Percentiles rank a stretch among this genome's conserved stretches.
These are phyloP conservation scores for Amphipoea oculea DNA, from an alignment of 2,888 invertebrate species.

Conservation along the genomic window DNA sequence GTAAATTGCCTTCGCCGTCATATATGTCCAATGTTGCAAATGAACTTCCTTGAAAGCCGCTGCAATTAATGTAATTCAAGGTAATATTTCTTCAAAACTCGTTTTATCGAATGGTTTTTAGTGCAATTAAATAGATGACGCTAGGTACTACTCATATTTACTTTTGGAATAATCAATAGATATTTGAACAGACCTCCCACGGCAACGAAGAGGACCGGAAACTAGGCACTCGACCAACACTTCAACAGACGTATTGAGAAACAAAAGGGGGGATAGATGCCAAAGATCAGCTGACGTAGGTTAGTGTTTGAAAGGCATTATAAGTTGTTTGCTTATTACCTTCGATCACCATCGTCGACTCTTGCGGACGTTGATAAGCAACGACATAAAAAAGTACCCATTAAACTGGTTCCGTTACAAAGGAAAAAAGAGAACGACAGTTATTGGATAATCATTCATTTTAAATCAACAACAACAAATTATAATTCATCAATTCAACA, in stretches of 20 bases:
- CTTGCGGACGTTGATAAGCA: constrained; percentile 47
- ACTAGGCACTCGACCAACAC: constrained; percentile 19
- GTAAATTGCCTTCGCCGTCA: constrained; percentile 2
- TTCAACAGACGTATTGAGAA: constrained; percentile 26
- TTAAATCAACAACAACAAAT: constrained; percentile 37
- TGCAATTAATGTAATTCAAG: too few species aligned
- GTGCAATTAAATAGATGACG: neutral
- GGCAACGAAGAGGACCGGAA: constrained; percentile 22
- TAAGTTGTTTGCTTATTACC: neutral
- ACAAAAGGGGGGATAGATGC: constrained; percentile 5
- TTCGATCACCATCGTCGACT: constrained; percentile 14
- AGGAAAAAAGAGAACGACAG: constrained; percentile 7
- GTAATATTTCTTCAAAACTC: neutral
- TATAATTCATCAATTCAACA: constrained; percentile 48
- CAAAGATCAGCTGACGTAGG: constrained; percentile 29
- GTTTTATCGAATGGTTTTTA: neutral
- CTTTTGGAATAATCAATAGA: neutral
- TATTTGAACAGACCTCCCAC: neutral
- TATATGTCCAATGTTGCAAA: neutral
- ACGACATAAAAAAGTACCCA: constrained; percentile 31
- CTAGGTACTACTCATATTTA: neutral
- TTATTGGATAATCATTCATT: constrained; percentile 36
- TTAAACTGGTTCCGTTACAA: constrained; percentile 25
- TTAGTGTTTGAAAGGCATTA: constrained; percentile 7
- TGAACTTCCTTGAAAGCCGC: neutral